These are phyloP conservation scores for Lepetodrilus schrolli DNA, from an alignment of 2,888 invertebrate species.

Conservation along the genomic window DNA sequence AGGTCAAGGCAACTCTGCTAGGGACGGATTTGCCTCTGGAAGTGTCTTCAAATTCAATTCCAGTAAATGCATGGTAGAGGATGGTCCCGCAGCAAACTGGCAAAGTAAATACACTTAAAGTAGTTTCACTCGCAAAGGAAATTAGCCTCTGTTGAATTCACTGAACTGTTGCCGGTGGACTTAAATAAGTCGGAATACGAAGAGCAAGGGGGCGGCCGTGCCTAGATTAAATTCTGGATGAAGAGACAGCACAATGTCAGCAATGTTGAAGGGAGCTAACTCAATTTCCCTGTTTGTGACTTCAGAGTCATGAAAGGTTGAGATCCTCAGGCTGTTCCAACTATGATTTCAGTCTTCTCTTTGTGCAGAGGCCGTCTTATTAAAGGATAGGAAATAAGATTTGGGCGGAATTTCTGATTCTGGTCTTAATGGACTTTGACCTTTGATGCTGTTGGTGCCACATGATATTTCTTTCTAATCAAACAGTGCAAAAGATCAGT, in stretches of 20 bases:
- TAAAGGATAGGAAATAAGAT: not conserved
- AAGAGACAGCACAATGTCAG: not conserved
- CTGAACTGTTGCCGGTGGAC: not conserved
- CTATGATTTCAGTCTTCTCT: not conserved
- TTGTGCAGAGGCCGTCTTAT: not conserved
- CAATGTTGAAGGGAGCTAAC: not conserved
- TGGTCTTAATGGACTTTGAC: slow-evolving; percentile 12
- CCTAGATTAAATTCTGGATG: not conserved
- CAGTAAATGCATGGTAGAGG: not conserved
- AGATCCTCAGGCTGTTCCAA: not conserved
- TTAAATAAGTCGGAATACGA: not conserved
- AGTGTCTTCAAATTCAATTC: slow-evolving; percentile 9
- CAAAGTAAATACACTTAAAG: slow-evolving; percentile 2
- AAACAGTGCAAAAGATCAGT: too few relatives aligned
- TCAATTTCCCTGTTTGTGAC: slow-evolving; percentile 6
- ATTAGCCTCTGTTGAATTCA: not conserved
- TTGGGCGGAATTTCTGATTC: not conserved
- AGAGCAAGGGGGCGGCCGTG: not conserved
- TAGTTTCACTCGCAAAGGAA: not conserved
- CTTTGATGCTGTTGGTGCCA: too few relatives aligned
- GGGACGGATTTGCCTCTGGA: not conserved
- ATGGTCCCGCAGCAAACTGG: not conserved
- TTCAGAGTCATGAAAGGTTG: not conserved
- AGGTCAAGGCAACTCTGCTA: too few relatives aligned
- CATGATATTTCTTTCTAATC: too few relatives aligned